Percentiles rank a stretch among this genome's conserved stretches.
phyloP scores from a whole-genome alignment of 2,113 vertebrate species.

The Phrynocephalus versicolor region DNA sequence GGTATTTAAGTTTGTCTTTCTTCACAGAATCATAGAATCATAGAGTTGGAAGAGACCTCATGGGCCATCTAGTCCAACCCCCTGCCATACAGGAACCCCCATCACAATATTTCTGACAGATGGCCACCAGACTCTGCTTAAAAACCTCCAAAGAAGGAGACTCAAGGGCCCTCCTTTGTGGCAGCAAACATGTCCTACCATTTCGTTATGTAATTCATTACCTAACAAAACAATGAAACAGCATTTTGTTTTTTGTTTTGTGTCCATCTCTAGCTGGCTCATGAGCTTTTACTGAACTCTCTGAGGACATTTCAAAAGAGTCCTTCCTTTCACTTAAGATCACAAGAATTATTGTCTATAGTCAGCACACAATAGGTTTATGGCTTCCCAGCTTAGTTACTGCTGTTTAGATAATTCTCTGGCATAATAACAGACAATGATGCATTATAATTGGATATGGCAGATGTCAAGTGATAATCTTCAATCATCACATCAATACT shows the following conservation, averaged over 20 bases:
- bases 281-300: slow-evolving; percentile 44
- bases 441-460: neutral
- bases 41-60: too few species aligned
- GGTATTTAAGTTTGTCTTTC: slow-evolving; percentile 36
- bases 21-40: too few species aligned
- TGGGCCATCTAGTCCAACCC: too few species aligned
- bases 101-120: too few species aligned
- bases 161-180: too few species aligned
- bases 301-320: slow-evolving; percentile 28
- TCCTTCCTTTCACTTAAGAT: neutral
- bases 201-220: too few species aligned
- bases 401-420: slow-evolving; percentile 7
- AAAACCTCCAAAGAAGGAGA: too few species aligned
- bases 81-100: too few species aligned
- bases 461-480: slow-evolving; percentile 10
- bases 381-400: neutral
- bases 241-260: too few species aligned
- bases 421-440: neutral
- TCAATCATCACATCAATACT: neutral
- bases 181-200: too few species aligned
- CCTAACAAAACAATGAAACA: too few species aligned
- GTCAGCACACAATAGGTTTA: neutral
- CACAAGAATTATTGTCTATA: neutral
- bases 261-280: neutral
- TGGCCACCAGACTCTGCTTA: too few species aligned